phyloP scores from a whole-genome alignment of 2,797 vertebrate genomes.

The Xenentodon cancila region DNA sequence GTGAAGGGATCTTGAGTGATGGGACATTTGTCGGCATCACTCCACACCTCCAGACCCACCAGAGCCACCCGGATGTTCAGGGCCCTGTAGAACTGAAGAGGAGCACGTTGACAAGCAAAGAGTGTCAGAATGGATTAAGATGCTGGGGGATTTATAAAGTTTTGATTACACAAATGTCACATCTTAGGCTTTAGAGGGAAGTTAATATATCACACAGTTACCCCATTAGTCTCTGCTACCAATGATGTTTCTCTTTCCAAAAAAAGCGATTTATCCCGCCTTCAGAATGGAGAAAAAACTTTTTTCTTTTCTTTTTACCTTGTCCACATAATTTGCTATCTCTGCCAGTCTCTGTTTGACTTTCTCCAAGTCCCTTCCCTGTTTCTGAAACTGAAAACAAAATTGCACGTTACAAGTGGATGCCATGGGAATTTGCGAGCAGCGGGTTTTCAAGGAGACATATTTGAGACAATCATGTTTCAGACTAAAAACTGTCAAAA shows the following conservation, averaged over 20 bases:
- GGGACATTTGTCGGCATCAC: conserved; percentile 92
- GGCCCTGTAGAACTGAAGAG: conserved; percentile 90
- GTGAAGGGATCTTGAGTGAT: conserved; percentile 95
- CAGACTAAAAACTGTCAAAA: conserved; percentile 19
- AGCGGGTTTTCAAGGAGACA: conserved; percentile 2
- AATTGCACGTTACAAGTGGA: conserved; percentile 25
- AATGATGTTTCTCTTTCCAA: conserved; percentile 66
- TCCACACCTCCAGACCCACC: conserved; percentile 98
- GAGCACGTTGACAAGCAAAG: conserved; percentile 1
- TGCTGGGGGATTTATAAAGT: not conserved
- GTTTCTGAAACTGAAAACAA: conserved; percentile 92
- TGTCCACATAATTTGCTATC: conserved; percentile 98
- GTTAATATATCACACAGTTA: conserved; percentile 63
- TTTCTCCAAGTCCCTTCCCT: conserved; percentile 95
- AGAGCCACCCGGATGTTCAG: conserved; percentile 96
- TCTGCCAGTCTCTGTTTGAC: conserved; percentile 96
- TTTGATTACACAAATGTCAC: conserved; percentile 12
- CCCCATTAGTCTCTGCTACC: conserved; percentile 71
- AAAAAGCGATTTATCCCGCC: conserved; percentile 67
- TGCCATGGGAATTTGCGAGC: conserved; percentile 8
- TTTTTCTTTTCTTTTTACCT: conserved; percentile 81
- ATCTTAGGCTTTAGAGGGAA: conserved; percentile 58
- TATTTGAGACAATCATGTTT: conserved; percentile 14
- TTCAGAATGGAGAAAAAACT: conserved; percentile 36
- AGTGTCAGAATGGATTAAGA: not conserved